Evolutionary conservation across 2,888 invertebrate species (phyloP).

Genomic region (Trachelus iudaicus): DNA sequence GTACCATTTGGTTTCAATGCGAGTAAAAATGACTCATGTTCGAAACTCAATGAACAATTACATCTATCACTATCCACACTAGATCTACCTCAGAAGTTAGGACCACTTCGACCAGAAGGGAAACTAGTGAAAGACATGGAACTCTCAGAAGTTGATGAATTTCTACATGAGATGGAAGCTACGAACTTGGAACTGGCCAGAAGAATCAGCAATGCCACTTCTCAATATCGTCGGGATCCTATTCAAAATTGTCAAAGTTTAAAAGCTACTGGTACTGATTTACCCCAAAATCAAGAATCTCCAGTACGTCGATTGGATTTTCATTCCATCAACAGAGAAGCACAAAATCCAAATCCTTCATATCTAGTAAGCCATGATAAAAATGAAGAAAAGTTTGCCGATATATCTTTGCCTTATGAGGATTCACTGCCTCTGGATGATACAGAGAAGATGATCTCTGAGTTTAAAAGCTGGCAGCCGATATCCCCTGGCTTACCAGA

Average conservation of each 20-base stretch:
- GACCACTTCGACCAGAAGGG: constrained; percentile 32
- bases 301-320: constrained; percentile 32
- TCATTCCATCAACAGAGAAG: constrained; percentile 23
- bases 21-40: constrained; percentile 27
- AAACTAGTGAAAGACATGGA: constrained; percentile 52
- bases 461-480: constrained; percentile 48
- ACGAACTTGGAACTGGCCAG: constrained; percentile 60
- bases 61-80: constrained; percentile 40
- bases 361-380: constrained; percentile 26
- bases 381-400: constrained; percentile 28
- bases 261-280: neutral
- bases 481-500: constrained; percentile 1
- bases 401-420: constrained; percentile 43
- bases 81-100: constrained; percentile 39
- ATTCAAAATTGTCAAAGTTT: neutral
- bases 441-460: constrained; percentile 44
- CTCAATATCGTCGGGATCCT: constrained; percentile 25
- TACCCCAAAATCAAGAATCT: neutral
- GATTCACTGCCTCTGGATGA: constrained; percentile 41
- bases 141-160: constrained; percentile 62
- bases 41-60: constrained; percentile 30
- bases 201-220: constrained; percentile 32
- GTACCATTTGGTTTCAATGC: constrained; percentile 23
- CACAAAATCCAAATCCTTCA: constrained; percentile 10
- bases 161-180: constrained; percentile 64